Percentiles rank a stretch among this genome's conserved stretches.
phyloP scores from a whole-genome alignment of 2,888 invertebrate species.

The Zelleria hepariella region DNA sequence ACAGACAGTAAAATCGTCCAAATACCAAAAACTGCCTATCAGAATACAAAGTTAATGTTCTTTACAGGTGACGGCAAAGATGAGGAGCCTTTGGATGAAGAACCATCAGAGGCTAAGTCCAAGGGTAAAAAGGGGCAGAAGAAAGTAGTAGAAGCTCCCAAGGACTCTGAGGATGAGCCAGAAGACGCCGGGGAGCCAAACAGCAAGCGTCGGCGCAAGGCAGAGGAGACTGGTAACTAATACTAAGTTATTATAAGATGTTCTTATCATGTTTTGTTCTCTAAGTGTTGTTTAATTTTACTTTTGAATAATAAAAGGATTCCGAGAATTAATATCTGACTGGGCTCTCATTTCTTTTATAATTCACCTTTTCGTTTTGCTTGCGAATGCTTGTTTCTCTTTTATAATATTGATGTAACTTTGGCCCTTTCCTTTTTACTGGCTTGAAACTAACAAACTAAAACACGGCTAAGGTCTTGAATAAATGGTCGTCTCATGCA shows the following conservation, averaged over 20 bases:
- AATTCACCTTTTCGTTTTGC: constrained; percentile 10
- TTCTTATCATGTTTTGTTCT: constrained; percentile 22
- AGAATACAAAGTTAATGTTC: background rate
- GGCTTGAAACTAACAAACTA: background rate
- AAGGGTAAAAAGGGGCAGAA: constrained; percentile 51
- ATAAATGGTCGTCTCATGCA: background rate
- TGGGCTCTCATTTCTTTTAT: constrained; percentile 46
- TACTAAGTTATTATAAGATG: constrained; percentile 10
- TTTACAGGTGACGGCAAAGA: constrained; percentile 38
- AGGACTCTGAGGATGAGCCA: constrained; percentile 32
- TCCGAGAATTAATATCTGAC: constrained; percentile 32
- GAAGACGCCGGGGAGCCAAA: constrained; percentile 42
- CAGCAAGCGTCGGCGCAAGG: constrained; percentile 51
- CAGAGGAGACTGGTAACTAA: constrained; percentile 65
- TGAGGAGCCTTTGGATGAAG: constrained; percentile 35
- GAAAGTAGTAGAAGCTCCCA: constrained; percentile 33
- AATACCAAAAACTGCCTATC: no score
- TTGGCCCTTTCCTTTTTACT: background rate
- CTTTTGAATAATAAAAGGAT: constrained; percentile 53
- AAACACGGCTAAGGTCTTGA: background rate
- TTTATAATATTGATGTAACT: background rate
- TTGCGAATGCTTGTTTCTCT: background rate
- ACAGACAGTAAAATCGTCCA: no score
- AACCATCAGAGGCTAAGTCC: constrained; percentile 24
- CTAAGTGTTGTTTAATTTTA: constrained; percentile 36